Evolutionary conservation across 64 coral and sea anemone genomes (phyloP), one percentile per base, ranked within the genome.

Genomic region (Catalaphyllia jardinei): DNA sequence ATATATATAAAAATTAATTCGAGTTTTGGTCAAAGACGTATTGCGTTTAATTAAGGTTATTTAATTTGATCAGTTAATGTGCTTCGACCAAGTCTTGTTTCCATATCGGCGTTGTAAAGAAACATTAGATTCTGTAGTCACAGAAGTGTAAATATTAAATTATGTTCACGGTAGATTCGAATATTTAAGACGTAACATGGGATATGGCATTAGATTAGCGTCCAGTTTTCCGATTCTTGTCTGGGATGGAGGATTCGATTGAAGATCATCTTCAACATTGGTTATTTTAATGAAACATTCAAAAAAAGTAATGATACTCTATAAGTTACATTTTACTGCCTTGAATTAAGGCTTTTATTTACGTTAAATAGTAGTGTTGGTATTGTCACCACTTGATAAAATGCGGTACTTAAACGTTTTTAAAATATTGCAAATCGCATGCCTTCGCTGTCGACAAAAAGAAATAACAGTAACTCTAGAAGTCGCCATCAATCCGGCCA

Each of bases 111-210:
- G 22, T 71, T 85, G 24, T 85, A 71, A 85, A 85, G 38, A 71
- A 14, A 29, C 15, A 14, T 24, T 11, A 71, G 31, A 29, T 71
- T 67, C 4, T 39, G 19, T 49, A 24, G 81, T 51, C 81, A 71
- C 11, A 38, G 60, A 22, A 8, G 27, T 85, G 63, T 85, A 85
- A 69, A 85, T 85, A 71, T 14, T 71, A 71, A 33, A 24, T 80
- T 80, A 80, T 69, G 33, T 38, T 20, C 17, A 29, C 4, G 62
- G 39, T 72, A 22, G n/a, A 49, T 61, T 29, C 7, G 25, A n/a
- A 69, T 27, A 25, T 69, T 69, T 69, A 69, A 69, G n/a, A 25
- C 63, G 63, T 20, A 0, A 67, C 18, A 67, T 3, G 63, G 0
- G 9, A 3, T 27, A 11, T 24, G 20, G 63, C 63, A 67, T 19